These are phyloP conservation scores for Gadopsis marmoratus DNA, from an alignment of 2,797 vertebrate genomes.

Conservation along the genomic window DNA sequence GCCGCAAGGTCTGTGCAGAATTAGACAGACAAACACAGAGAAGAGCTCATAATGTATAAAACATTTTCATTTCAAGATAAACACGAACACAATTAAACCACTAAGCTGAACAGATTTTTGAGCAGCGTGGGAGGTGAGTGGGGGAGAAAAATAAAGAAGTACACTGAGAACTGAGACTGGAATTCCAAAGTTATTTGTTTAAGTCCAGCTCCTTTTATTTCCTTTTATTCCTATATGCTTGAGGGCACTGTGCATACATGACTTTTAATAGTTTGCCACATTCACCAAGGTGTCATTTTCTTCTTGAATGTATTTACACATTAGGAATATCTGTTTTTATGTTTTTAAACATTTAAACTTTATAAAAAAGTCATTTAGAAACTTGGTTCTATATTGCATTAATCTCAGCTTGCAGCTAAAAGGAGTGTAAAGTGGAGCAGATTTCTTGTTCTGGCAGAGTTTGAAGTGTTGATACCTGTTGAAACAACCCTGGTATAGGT, in stretches of 20 bases:
- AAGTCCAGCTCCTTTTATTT: background rate
- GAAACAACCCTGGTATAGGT: slow-evolving; percentile 45
- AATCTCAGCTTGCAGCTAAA: slow-evolving; percentile 2
- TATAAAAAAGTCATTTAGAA: background rate
- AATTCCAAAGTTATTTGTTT: slow-evolving; percentile 15
- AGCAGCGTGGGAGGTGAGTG: background rate
- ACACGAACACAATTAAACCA: no score
- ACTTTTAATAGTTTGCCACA: background rate
- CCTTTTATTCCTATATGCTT: no score
- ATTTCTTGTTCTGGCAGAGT: slow-evolving; percentile 42
- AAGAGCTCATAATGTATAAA: background rate
- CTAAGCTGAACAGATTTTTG: background rate
- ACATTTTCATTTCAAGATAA: background rate
- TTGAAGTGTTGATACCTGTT: slow-evolving; percentile 59
- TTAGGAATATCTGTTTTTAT: background rate
- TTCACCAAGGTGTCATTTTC: background rate
- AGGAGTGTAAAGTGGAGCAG: background rate
- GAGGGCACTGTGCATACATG: background rate
- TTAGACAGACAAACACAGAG: background rate
- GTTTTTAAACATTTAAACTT: background rate
- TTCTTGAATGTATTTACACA: background rate
- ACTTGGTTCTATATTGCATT: background rate
- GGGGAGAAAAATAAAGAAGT: background rate
- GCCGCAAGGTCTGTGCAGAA: background rate
- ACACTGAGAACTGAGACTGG: background rate